Evolutionary conservation across 2,797 vertebrate species (phyloP), one percentile per base, ranked within the genome.

Genomic region (Sebastes diaconus): DNA sequence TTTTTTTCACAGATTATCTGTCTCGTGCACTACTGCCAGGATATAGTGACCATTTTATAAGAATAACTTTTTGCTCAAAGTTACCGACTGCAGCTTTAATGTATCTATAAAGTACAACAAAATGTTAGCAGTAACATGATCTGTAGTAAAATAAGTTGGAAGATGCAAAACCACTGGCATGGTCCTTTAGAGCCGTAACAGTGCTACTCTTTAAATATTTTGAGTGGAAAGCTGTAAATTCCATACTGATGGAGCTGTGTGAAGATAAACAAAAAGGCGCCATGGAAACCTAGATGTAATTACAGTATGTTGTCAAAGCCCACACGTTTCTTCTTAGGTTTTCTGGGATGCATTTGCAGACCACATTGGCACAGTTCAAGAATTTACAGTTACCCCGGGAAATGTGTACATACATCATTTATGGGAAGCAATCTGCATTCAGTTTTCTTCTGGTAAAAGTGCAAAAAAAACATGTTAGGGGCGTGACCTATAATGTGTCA

Each of bases 241-340:
- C 77, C 73, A 75, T 54, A 39, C 30, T 78, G 76, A 73, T 72
- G 24, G 60, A 69, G 77, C 68, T 30, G 69, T 60, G 52, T 74
- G 55, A 84, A 81, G 55, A 72, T 77, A 90, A 88, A 89, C 69
- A 86, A 34, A 76, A 74, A 32, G 58, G 64, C 69, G 71, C 67
- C 75, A 81, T 84, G 75, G 84, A 84, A 90, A 90, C 83, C 20
- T 22, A 14, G 36, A 73, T 82, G 81, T 65, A 89, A 84, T 78
- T 84, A 76, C 74, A 84, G 54, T 74, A 68, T 73, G 59, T 74
- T 83, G 76, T 84, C 81, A 81, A 81, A 76, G 46, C 67, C 30
- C 29, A 69, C 63, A 79, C 18, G 75, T 67, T 72, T 75, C 32
- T 83, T 68, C 65, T 65, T 69, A 73, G 59, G 61, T 63, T 88